Percentiles rank a stretch among this genome's conserved stretches.
Evolutionary conservation across 2,797 vertebrate species (phyloP).

Genomic region (Epinephelus malabaricus): DNA sequence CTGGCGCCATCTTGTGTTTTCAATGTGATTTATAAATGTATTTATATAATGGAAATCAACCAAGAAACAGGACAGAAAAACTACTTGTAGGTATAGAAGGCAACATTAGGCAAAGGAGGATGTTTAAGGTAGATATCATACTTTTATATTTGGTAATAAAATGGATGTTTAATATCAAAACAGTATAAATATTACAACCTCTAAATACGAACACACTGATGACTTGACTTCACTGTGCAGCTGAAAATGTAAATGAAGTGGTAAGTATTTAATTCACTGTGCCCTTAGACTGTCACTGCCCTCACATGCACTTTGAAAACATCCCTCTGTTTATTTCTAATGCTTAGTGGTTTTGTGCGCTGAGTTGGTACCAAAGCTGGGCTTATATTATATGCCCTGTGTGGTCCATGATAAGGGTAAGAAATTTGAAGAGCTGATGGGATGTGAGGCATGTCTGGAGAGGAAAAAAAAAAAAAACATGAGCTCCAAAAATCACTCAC

Average conservation of each 20-base stretch:
- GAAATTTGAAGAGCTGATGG: constrained; percentile 40
- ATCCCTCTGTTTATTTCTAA: constrained; percentile 44
- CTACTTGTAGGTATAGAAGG: no score
- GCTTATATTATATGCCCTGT: constrained; percentile 60
- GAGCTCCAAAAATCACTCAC: constrained; percentile 36
- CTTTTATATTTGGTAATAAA: background rate
- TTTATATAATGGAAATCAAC: no score
- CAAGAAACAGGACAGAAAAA: no score
- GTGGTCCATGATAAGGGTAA: constrained; percentile 56
- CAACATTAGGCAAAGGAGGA: background rate
- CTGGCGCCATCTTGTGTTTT: no score
- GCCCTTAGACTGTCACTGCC: constrained; percentile 22
- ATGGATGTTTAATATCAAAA: background rate
- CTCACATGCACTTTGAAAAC: constrained; percentile 50
- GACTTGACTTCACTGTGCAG: constrained; percentile 13
- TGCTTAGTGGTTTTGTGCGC: constrained; percentile 20
- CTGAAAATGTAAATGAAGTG: constrained; percentile 35
- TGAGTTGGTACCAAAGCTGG: constrained; percentile 30
- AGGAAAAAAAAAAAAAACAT: constrained; percentile 39
- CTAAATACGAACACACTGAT: constrained; percentile 3
- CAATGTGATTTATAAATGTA: no score
- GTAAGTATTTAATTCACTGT: constrained; percentile 18
- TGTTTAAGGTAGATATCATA: background rate
- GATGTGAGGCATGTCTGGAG: constrained; percentile 49
- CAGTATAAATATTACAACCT: background rate